Percentiles rank a stretch among this genome's conserved stretches.
Conservation (phyloP, 2,797 vertebrate species). For the Acestrorhynchus altus region DNA sequence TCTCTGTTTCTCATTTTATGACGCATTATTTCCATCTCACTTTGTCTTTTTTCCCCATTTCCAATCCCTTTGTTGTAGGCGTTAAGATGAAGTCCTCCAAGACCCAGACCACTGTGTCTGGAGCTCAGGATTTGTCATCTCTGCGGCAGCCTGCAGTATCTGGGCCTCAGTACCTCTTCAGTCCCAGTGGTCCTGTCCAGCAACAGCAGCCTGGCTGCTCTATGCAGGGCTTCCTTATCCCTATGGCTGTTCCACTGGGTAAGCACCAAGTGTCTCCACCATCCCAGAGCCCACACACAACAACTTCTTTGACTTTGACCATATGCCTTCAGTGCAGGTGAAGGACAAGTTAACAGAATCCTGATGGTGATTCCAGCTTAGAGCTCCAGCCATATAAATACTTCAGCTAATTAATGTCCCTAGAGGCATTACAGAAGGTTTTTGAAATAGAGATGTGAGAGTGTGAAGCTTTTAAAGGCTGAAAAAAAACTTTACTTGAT, state of each 20-base stretch:
- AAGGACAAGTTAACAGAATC: background rate
- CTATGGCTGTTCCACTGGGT: conserved; percentile 91
- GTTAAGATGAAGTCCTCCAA: conserved; percentile 87
- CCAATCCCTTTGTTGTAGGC: conserved; percentile 72
- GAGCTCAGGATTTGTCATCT: conserved; percentile 52
- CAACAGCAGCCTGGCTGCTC: conserved; percentile 41
- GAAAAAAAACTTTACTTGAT: too few species aligned
- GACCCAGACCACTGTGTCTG: conserved; percentile 82
- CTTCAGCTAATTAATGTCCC: background rate
- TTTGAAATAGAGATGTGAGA: too few species aligned
- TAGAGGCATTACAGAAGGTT: background rate
- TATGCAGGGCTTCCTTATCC: conserved; percentile 72
- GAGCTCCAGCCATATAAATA: background rate
- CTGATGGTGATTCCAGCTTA: background rate
- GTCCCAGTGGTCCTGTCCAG: conserved; percentile 65
- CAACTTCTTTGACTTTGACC: background rate
- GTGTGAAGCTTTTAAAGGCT: too few species aligned
- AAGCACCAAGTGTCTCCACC: conserved; percentile 52
- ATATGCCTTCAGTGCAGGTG: background rate
- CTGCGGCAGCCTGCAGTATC: conserved; percentile 54
- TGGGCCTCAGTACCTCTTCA: conserved; percentile 72
- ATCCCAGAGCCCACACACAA: background rate
- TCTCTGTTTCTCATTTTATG: background rate
- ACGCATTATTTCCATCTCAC: background rate
- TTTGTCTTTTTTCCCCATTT: background rate